A percentile compares a stretch with the other conserved stretches of the same genome.
Conservation (phyloP, 2,797 vertebrate species). For the Scolopax rusticola region DNA sequence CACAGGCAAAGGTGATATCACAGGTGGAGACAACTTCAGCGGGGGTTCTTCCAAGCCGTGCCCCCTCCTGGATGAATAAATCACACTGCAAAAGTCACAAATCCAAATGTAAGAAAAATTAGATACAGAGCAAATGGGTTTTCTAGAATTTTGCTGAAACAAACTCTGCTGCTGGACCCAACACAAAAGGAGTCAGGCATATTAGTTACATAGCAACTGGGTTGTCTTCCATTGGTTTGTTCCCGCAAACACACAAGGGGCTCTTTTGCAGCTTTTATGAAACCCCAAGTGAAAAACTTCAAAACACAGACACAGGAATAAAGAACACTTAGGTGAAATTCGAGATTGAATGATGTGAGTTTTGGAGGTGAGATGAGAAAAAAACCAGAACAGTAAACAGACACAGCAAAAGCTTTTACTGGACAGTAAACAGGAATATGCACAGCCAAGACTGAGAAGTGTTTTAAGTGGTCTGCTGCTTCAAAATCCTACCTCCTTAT, state of each 20-base stretch:
- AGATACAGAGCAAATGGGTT: slow-evolving; percentile 33
- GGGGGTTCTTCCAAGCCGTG: slow-evolving; percentile 94
- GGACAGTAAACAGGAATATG: neutral
- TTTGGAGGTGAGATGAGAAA: neutral
- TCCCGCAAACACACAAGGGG: neutral
- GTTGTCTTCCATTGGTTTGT: neutral
- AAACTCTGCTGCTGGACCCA: neutral
- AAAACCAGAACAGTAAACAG: neutral
- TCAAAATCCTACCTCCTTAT: neutral
- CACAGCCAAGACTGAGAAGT: neutral
- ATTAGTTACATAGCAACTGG: neutral
- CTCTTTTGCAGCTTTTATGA: neutral
- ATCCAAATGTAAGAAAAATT: slow-evolving; percentile 68
- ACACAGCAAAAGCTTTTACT: neutral
- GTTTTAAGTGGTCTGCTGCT: neutral
- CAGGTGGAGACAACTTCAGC: slow-evolving; percentile 98
- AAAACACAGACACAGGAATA: neutral
- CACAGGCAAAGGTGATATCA: slow-evolving; percentile 98
- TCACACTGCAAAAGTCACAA: slow-evolving; percentile 92
- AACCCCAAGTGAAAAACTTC: neutral
- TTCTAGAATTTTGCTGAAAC: neutral
- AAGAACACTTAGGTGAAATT: neutral
- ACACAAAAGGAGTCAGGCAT: neutral
- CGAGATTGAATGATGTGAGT: neutral
- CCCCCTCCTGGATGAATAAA: slow-evolving; percentile 98